Evolutionary conservation across 2,888 invertebrate species (phyloP).

Genomic region (Escarpia spicata): DNA sequence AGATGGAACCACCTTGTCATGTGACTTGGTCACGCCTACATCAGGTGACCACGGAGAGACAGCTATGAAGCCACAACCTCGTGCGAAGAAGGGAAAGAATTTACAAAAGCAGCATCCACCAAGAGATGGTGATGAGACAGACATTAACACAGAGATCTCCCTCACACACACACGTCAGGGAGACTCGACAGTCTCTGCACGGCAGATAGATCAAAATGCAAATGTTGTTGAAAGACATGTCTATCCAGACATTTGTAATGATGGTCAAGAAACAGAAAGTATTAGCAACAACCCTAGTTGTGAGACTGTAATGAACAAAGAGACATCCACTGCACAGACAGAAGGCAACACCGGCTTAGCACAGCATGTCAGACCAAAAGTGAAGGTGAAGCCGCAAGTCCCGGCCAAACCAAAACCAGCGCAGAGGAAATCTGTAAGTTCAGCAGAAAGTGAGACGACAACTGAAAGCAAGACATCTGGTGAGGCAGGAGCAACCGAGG

Average conservation of each 20-base stretch:
- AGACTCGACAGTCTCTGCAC: not conserved
- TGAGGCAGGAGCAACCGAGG: not conserved
- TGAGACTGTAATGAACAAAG: not conserved
- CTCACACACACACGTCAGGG: not conserved
- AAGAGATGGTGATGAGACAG: not conserved
- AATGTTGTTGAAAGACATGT: not conserved
- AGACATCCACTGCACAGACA: not conserved
- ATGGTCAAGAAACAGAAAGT: not conserved
- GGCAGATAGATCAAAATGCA: not conserved
- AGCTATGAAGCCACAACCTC: not conserved
- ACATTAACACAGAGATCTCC: not conserved
- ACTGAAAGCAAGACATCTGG: not conserved
- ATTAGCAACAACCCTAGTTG: not conserved
- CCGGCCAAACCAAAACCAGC: not conserved
- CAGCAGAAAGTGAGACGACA: not conserved
- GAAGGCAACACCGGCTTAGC: not conserved
- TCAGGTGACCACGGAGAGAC: not conserved
- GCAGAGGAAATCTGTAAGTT: not conserved
- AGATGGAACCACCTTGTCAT: not conserved
- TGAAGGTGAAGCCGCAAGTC: not conserved
- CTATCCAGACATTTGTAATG: not conserved
- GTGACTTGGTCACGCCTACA: not conserved
- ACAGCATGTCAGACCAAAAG: not conserved
- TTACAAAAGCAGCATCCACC: not conserved
- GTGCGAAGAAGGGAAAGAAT: not conserved